These are phyloP conservation scores for Allygus modestus DNA, from an alignment of 2,888 invertebrate species.

Conservation along the genomic window DNA sequence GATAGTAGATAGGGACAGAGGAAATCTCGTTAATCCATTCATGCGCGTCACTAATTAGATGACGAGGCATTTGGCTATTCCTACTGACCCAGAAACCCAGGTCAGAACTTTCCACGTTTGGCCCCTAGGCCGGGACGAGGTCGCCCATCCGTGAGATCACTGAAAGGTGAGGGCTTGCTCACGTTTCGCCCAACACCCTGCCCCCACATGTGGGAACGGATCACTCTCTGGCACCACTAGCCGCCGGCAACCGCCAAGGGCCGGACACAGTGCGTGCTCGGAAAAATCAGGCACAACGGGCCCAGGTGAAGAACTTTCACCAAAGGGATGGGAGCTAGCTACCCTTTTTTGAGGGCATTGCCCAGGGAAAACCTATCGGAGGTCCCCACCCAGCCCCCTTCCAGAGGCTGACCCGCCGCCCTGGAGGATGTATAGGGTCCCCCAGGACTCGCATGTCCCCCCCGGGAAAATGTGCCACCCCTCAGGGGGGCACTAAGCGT, in stretches of 20 bases:
- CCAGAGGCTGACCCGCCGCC: constrained; percentile 2
- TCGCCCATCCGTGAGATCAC: neutral
- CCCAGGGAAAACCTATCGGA: constrained; percentile 65
- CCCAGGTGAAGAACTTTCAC: neutral
- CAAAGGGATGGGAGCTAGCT: constrained; percentile 4
- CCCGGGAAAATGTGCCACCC: too few relatives aligned
- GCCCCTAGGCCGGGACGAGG: constrained; percentile 21
- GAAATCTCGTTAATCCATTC: too few relatives aligned
- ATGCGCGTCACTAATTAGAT: too few relatives aligned
- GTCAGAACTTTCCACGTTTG: constrained; percentile 13
- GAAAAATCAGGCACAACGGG: constrained; percentile 63
- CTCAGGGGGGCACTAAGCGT: too few relatives aligned
- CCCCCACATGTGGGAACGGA: neutral
- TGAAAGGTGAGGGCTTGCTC: neutral
- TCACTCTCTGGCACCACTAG: constrained; percentile 60
- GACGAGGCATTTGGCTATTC: too few relatives aligned
- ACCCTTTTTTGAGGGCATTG: too few relatives aligned
- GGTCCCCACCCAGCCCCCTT: constrained; percentile 59
- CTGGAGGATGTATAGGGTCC: neutral
- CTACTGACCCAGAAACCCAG: too few relatives aligned
- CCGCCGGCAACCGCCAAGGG: constrained; percentile 72
- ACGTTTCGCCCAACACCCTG: neutral
- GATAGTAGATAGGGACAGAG: too few relatives aligned
- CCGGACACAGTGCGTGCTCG: constrained; percentile 16
- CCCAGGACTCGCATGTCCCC: constrained; percentile 16